Percentiles rank a stretch among this genome's conserved stretches.
These are phyloP conservation scores for Cydia splendana DNA, from an alignment of 1,140 invertebrate species.

Conservation along the genomic window DNA sequence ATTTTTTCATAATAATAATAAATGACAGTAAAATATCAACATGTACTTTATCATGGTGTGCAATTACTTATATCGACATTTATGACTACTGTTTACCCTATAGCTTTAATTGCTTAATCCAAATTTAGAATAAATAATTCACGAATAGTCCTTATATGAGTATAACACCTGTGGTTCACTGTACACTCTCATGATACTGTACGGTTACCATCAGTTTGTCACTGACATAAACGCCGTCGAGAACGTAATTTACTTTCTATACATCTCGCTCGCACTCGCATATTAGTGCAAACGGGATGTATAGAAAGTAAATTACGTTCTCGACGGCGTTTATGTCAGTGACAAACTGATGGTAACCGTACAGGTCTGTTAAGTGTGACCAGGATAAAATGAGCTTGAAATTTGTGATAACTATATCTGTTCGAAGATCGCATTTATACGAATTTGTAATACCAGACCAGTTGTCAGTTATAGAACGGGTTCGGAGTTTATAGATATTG, in stretches of 20 bases:
- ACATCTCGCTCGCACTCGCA: too few species aligned
- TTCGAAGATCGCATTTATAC: neutral
- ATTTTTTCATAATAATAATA: neutral
- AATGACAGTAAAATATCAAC: neutral
- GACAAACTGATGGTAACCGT: too few species aligned
- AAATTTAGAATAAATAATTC: neutral
- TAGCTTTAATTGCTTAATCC: conserved; percentile 13
- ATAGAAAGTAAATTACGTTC: too few species aligned
- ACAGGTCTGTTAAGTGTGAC: neutral
- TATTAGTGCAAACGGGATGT: too few species aligned
- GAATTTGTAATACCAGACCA: neutral
- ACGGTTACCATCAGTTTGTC: too few species aligned
- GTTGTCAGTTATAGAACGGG: conserved; percentile 4
- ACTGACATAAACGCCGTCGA: too few species aligned
- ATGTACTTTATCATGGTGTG: neutral
- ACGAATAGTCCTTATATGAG: conserved; percentile 11
- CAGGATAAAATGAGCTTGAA: neutral
- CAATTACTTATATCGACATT: neutral
- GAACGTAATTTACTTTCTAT: too few species aligned
- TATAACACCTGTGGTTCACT: conserved; percentile 13
- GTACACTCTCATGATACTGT: neutral
- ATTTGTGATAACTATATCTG: neutral
- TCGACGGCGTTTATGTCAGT: too few species aligned
- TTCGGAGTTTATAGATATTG: neutral
- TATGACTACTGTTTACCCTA: neutral